phyloP scores from a whole-genome alignment of 2,888 invertebrate genomes.

The Chaetogeoica ovagalla region DNA sequence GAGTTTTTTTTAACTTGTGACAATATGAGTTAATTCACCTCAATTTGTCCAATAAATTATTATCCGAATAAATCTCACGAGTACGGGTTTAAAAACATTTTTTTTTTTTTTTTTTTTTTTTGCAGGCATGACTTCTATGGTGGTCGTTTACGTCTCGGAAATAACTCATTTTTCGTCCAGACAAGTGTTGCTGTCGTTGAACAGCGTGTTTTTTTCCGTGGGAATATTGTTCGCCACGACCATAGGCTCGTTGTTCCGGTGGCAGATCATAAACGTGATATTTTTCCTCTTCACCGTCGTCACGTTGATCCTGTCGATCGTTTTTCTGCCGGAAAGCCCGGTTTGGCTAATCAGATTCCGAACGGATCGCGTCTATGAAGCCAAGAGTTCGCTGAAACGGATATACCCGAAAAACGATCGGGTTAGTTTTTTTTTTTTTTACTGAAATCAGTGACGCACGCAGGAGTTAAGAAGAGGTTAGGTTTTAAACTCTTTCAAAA shows the following conservation, averaged over 20 bases:
- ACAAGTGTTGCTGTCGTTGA: slow-evolving; percentile 64
- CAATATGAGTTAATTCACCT: too few species aligned
- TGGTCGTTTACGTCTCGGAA: slow-evolving; percentile 66
- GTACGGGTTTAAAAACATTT: too few species aligned
- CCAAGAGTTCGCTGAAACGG: slow-evolving; percentile 25
- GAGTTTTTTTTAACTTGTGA: too few species aligned
- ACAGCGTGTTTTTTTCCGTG: slow-evolving; percentile 65
- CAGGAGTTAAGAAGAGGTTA: too few species aligned
- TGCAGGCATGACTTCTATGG: slow-evolving; percentile 63
- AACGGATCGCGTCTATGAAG: not conserved
- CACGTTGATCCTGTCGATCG: not conserved
- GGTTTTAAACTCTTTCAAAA: too few species aligned
- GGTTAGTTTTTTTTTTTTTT: slow-evolving; percentile 7
- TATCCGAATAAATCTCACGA: too few species aligned
- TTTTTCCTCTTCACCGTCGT: slow-evolving; percentile 43
- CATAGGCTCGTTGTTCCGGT: slow-evolving; percentile 62
- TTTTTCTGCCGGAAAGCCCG: slow-evolving; percentile 54
- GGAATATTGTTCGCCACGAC: slow-evolving; percentile 65
- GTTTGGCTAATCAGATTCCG: slow-evolving; percentile 52
- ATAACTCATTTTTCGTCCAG: slow-evolving; percentile 64
- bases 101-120: not conserved
- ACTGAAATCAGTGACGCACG: too few species aligned
- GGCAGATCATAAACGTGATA: slow-evolving; percentile 58
- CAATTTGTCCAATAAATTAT: too few species aligned
- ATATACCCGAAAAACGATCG: slow-evolving; percentile 44